Evolutionary conservation across 2,888 invertebrate species (phyloP).

Genomic region (Bimastos eiseni): DNA sequence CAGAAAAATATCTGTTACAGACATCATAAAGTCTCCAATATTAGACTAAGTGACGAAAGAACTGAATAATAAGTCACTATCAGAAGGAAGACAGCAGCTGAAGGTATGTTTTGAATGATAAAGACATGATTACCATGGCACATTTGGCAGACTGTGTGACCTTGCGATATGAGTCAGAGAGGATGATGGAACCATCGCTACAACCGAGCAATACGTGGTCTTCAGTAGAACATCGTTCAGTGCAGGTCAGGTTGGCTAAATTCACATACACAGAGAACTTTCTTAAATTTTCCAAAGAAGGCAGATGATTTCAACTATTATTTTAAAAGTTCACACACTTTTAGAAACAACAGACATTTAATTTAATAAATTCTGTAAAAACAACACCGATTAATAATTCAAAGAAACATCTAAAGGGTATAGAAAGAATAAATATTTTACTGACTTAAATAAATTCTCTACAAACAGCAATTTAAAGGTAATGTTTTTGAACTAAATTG

Average conservation of each 20-base stretch:
- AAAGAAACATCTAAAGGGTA: too few species aligned
- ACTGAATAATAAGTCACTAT: too few species aligned
- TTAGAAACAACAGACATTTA: not conserved
- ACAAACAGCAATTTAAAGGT: too few species aligned
- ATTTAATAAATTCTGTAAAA: not conserved
- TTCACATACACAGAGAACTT: not conserved
- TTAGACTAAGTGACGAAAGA: too few species aligned
- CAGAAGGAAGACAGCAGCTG: too few species aligned
- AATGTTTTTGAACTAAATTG: too few species aligned
- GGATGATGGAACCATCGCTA: slow-evolving; percentile 78
- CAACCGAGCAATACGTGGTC: slow-evolving; percentile 79
- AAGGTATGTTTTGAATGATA: not conserved
- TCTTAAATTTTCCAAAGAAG: not conserved
- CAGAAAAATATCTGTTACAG: too few species aligned
- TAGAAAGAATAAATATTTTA: too few species aligned
- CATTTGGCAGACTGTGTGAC: slow-evolving; percentile 77
- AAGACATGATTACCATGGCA: slow-evolving; percentile 71
- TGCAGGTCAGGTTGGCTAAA: slow-evolving; percentile 65
- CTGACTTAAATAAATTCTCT: too few species aligned
- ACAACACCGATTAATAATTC: not conserved
- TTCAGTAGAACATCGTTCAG: slow-evolving; percentile 72
- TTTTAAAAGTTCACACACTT: not conserved
- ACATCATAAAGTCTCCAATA: too few species aligned
- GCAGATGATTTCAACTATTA: not conserved
- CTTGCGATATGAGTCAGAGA: slow-evolving; percentile 77